Evolutionary conservation across 2,113 vertebrate genomes (phyloP), one percentile per base, ranked within the genome.

Genomic region (Crotalus viridis): DNA sequence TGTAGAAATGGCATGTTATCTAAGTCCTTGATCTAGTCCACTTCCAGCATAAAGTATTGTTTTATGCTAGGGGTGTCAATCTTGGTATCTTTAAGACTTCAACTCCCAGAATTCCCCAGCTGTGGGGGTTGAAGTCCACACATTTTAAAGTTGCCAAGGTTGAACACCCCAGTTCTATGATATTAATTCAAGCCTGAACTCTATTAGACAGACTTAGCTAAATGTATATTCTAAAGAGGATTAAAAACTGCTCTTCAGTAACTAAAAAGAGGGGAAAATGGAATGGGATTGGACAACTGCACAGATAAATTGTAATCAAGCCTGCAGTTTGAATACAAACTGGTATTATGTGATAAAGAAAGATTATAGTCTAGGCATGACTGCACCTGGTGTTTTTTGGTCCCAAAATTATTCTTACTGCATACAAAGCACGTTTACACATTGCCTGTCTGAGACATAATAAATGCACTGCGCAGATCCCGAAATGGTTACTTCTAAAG

Each of bases 361-460:
- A 90, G 54, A 0, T 56, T 93, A 81, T 6, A 88, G 19, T 48
- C 43, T 12, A 0, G 0, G 6, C 48, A 69, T 93, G 39, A 74
- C 22, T 93, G 59, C n/a, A 92, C 22, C 86, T 94, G 89, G 22
- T 26, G 91, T 91, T 61, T n/a, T 51, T 95, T 87, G 85, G 28
- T 22, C 4, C 33, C 86, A 92, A 85, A 21, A 33, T 7, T 91
- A 81, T 94, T 94, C 86, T 26, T 86, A 93, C 64, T 88, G 56
- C 88, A 85, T 33, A 93, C 10, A 91, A 94, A 95, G 57, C 90
- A 61, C 0, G 0, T 54, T 91, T 91, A 94, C 10, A 10, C 21
- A 3, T 57, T 89, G 69, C 39, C 91, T 93, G 48, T 92, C 54
- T 94, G 89, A 89, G 93, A 54, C 19, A 91, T 91, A 94, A 91